phyloP scores from a whole-genome alignment of 2,888 invertebrate genomes.

The Mesorhabditis spiculigera region DNA sequence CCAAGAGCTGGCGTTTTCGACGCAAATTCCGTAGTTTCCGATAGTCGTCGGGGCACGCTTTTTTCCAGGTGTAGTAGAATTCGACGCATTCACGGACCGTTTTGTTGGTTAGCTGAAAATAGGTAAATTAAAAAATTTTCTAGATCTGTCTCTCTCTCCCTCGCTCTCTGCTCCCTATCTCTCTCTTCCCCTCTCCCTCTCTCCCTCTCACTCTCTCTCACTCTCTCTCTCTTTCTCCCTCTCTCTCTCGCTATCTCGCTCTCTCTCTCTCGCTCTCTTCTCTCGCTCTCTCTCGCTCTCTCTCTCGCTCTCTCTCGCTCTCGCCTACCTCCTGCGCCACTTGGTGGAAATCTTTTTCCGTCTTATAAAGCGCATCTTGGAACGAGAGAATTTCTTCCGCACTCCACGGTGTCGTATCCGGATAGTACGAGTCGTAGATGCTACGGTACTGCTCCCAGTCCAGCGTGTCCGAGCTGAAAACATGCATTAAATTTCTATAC shows the following conservation, averaged over 20 bases:
- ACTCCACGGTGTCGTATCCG: slow-evolving; percentile 70
- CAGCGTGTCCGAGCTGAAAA: slow-evolving; percentile 42
- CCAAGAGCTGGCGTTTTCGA: slow-evolving; percentile 66
- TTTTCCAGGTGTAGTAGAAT: slow-evolving; percentile 99
- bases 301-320: slow-evolving; percentile 6
- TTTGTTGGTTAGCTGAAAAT: slow-evolving; percentile 33
- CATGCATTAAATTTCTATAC: background rate
- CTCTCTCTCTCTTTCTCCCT: slow-evolving; percentile 5
- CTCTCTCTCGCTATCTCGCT: too few relatives aligned
- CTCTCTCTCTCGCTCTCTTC: too few relatives aligned
- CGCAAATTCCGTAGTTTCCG: slow-evolving; percentile 63
- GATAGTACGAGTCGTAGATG: slow-evolving; percentile 41
- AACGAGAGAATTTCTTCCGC: slow-evolving; percentile 83
- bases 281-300: too few relatives aligned
- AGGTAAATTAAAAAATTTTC: too few relatives aligned
- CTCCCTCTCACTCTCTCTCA: slow-evolving; percentile 8
- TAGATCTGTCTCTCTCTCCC: too few relatives aligned
- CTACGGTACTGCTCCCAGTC: slow-evolving; percentile 56
- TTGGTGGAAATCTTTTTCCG: slow-evolving; percentile 88
- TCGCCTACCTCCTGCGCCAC: slow-evolving; percentile 78
- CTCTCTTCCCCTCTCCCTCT: too few relatives aligned
- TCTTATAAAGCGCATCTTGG: slow-evolving; percentile 80
- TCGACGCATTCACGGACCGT: slow-evolving; percentile 84
- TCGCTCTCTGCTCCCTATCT: too few relatives aligned
- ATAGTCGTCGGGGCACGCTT: slow-evolving; percentile 85